phyloP scores from a whole-genome alignment of 2,888 invertebrate species.

The Odontomyia ornata region DNA sequence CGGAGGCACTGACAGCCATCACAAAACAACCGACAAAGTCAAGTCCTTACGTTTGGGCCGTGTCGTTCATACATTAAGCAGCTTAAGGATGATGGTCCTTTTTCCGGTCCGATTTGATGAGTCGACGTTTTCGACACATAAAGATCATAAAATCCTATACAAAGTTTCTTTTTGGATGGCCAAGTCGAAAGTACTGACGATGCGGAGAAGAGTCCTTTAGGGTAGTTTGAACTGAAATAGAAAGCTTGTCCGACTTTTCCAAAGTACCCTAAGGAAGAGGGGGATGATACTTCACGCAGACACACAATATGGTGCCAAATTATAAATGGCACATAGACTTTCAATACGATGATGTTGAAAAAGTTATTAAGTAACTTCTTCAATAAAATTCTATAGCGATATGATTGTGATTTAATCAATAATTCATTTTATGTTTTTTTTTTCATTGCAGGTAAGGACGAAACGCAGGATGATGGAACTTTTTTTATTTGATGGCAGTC shows the following conservation, averaged over 20 bases:
- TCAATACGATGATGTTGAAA: neutral
- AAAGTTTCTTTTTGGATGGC: neutral
- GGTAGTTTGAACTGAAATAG: neutral
- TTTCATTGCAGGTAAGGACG: conserved; percentile 2
- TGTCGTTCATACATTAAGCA: neutral
- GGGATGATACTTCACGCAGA: neutral
- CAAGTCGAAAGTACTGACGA: neutral
- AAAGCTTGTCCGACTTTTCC: neutral
- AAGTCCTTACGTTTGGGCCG: neutral
- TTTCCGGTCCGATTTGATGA: conserved; percentile 25
- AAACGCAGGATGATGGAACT: neutral
- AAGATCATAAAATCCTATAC: conserved; percentile 16
- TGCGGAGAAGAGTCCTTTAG: no score
- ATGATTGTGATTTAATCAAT: conserved; percentile 6
- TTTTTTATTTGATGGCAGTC: neutral
- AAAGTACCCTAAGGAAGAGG: neutral
- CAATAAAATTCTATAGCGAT: neutral
- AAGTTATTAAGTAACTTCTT: neutral
- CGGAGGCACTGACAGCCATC: neutral
- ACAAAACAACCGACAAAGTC: neutral
- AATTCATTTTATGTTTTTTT: neutral
- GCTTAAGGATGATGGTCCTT: neutral
- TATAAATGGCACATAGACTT: neutral
- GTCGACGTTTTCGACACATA: conserved; percentile 24
- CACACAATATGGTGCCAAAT: neutral